Percentiles rank a stretch among this genome's conserved stretches.
Evolutionary conservation across 2,888 invertebrate genomes (phyloP).

Genomic region (Chalcis sispes): DNA sequence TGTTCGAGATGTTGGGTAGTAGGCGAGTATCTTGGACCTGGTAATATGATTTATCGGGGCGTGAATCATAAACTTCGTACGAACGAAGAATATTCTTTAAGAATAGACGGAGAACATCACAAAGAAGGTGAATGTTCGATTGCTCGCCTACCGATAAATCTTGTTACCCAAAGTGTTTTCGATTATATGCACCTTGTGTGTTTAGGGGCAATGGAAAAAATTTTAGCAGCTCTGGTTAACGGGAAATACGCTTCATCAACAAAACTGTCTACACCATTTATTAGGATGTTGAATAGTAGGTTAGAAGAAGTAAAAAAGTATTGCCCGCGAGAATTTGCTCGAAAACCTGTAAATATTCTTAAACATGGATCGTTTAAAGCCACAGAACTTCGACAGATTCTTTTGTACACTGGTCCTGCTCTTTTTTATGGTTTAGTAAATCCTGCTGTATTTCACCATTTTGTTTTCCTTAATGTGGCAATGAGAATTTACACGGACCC

Average conservation of each 20-base stretch:
- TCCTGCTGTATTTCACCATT: background rate
- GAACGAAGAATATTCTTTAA: background rate
- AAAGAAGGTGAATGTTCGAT: slow-evolving; percentile 13
- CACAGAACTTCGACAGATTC: background rate
- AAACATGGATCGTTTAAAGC: slow-evolving; percentile 5
- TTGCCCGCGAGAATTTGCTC: slow-evolving; percentile 2
- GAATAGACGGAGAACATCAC: background rate
- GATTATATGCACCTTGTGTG: slow-evolving; percentile 54
- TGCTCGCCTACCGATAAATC: background rate
- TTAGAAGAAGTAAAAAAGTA: background rate
- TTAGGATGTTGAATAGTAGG: background rate
- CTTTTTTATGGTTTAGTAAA: slow-evolving; percentile 21
- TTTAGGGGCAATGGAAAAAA: slow-evolving; percentile 50
- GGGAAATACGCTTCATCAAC: slow-evolving; percentile 31
- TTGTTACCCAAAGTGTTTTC: slow-evolving; percentile 46
- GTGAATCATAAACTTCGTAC: background rate
- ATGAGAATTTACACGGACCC: background rate
- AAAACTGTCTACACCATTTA: background rate
- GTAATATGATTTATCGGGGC: background rate
- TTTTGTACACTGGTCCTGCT: background rate
- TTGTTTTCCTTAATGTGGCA: background rate
- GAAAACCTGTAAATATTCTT: background rate
- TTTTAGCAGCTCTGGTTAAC: slow-evolving; percentile 28
- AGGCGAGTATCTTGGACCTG: background rate
- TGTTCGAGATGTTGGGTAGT: slow-evolving; percentile 17